Evolutionary conservation across 2,113 vertebrate genomes (phyloP).

Genomic region (Nipponia nippon): DNA sequence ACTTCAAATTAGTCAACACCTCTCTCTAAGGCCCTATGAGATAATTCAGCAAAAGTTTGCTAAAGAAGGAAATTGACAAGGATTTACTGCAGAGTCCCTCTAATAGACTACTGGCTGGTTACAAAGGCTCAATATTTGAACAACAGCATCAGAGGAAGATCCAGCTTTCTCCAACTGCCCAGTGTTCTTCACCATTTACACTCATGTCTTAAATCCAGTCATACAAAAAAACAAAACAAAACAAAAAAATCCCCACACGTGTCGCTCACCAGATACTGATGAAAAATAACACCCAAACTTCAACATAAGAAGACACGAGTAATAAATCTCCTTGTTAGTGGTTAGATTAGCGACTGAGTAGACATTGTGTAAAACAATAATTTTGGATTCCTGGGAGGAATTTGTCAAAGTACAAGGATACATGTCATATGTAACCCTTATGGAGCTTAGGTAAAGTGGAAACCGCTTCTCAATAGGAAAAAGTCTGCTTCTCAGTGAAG

Average conservation of each 20-base stretch:
- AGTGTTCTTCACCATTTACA: background rate
- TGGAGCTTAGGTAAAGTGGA: background rate
- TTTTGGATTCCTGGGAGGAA: background rate
- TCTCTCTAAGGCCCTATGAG: background rate
- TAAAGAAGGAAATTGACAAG: background rate
- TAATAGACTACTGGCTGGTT: background rate
- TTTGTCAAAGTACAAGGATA: background rate
- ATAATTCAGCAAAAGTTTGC: background rate
- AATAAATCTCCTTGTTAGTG: background rate
- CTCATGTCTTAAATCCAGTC: background rate
- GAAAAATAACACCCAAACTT: background rate
- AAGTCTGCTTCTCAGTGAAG: background rate
- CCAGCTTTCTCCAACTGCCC: background rate
- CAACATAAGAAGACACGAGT: accelerated
- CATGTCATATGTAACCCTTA: background rate
- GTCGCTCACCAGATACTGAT: background rate
- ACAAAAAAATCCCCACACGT: background rate
- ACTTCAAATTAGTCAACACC: background rate
- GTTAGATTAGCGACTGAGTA: background rate
- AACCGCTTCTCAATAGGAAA: background rate
- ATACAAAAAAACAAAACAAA: too few species aligned
- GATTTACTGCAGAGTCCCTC: background rate
- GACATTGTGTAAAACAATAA: background rate
- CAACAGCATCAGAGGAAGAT: background rate
- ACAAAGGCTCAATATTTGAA: background rate